Percentiles rank a stretch among this genome's conserved stretches.
These are phyloP conservation scores for Zygothrica quintamaculata DNA, from an alignment of 2,888 invertebrate species.

Conservation along the genomic window DNA sequence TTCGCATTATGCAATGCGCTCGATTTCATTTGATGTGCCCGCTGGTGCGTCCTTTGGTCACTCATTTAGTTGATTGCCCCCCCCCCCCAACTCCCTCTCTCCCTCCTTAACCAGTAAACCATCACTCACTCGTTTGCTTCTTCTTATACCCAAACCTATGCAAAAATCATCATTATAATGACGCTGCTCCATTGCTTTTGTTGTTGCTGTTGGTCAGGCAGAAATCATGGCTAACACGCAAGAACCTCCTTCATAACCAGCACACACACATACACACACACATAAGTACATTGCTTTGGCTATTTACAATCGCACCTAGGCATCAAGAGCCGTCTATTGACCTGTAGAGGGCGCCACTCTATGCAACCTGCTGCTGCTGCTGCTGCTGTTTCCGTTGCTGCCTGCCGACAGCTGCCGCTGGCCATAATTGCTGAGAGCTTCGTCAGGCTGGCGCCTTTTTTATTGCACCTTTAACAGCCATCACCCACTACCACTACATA, in stretches of 20 bases:
- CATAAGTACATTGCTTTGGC: slow-evolving; percentile 19
- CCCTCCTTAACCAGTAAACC: too few species aligned
- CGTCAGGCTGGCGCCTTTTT: slow-evolving; percentile 67
- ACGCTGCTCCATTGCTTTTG: slow-evolving; percentile 41
- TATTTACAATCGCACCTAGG: slow-evolving; percentile 82
- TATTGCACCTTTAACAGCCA: slow-evolving; percentile 37
- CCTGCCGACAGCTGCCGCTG: slow-evolving; percentile 11
- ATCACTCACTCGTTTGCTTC: too few species aligned
- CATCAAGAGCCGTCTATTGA: slow-evolving; percentile 76
- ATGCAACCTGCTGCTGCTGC: slow-evolving; percentile 20
- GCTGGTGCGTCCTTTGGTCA: slow-evolving; percentile 58
- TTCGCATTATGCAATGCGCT: slow-evolving; percentile 44
- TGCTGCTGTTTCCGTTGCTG: slow-evolving; percentile 34
- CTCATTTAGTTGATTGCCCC: slow-evolving; percentile 68
- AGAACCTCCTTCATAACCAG: background rate
- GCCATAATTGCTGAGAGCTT: slow-evolving; percentile 67
- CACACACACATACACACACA: too few species aligned
- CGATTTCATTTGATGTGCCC: slow-evolving; percentile 77
- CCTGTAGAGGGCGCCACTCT: slow-evolving; percentile 78
- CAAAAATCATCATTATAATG: background rate
- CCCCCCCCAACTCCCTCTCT: too few species aligned
- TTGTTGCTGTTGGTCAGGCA: slow-evolving; percentile 19
- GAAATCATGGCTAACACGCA: slow-evolving; percentile 43
- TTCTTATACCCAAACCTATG: background rate
- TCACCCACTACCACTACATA: slow-evolving; percentile 1